Percentiles rank a stretch among this genome's conserved stretches.
phyloP scores from a whole-genome alignment of 2,888 invertebrate species.

The Drosophila pseudotalamancana region DNA sequence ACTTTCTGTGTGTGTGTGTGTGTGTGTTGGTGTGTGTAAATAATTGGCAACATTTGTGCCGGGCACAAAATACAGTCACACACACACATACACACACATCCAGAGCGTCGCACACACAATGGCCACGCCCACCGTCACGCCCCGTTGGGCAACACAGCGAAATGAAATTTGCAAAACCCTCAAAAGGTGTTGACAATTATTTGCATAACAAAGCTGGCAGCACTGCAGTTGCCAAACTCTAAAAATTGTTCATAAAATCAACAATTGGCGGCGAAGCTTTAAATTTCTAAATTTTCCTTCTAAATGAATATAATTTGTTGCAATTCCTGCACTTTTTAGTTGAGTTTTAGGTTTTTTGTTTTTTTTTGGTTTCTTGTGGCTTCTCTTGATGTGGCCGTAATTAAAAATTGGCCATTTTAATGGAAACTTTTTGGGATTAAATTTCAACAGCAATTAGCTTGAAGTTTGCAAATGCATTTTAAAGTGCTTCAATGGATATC shows the following conservation, averaged over 20 bases:
- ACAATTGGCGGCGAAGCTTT: constrained; percentile 40
- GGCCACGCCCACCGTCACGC: constrained; percentile 39
- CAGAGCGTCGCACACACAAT: background rate
- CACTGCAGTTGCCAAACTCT: constrained; percentile 45
- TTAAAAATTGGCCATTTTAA: background rate
- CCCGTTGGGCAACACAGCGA: constrained; percentile 62
- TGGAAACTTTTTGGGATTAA: background rate
- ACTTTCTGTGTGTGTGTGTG: constrained; percentile 1
- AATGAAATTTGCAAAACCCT: constrained; percentile 77
- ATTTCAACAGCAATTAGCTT: background rate
- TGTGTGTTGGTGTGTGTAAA: constrained; percentile 62
- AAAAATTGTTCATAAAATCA: constrained; percentile 47
- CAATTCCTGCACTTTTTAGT: background rate
- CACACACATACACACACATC: constrained; percentile 21
- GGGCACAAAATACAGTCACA: constrained; percentile 46
- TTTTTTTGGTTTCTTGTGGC: background rate
- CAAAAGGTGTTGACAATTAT: constrained; percentile 80
- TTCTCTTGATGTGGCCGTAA: background rate
- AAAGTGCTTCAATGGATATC: background rate
- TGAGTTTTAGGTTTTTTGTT: background rate
- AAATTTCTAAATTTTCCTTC: constrained; percentile 38
- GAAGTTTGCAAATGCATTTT: background rate
- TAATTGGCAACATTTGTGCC: constrained; percentile 77
- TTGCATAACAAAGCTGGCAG: constrained; percentile 78
- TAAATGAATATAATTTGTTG: constrained; percentile 17